Percentiles rank a stretch among this genome's conserved stretches.
Evolutionary conservation across 37 sponge, comb jelly and placozoan species (phyloP).

Genomic region (Sycon ciliatum): DNA sequence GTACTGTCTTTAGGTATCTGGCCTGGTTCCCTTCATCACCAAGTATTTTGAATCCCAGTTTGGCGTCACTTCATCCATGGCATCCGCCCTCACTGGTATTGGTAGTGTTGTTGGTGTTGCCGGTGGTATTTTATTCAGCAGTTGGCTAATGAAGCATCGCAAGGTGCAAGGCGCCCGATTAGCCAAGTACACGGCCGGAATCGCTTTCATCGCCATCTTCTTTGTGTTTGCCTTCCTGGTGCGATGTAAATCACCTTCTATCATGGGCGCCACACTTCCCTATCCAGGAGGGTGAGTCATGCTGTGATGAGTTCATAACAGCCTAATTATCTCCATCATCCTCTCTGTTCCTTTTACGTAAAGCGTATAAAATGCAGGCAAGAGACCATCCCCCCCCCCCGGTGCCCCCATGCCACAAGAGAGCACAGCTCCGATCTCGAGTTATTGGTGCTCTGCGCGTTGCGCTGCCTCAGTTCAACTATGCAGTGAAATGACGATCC

Average conservation of each 20-base stretch:
- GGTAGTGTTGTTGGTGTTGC: too few species aligned
- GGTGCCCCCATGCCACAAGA: too few species aligned
- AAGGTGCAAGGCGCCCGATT: constrained; percentile 27
- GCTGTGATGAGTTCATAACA: too few species aligned
- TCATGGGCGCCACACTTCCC: constrained; percentile 27
- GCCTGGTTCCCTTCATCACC: constrained; percentile 56
- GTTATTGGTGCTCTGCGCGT: too few species aligned
- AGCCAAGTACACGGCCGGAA: constrained; percentile 24
- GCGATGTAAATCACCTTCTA: constrained; percentile 23
- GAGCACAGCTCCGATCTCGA: too few species aligned
- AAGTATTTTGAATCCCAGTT: constrained; percentile 64
- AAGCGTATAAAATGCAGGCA: too few species aligned
- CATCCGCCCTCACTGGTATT: constrained; percentile 15
- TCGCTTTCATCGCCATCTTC: constrained; percentile 19
- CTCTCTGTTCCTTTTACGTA: too few species aligned
- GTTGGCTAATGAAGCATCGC: neutral
- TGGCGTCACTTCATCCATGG: constrained; percentile 27
- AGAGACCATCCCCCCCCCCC: too few species aligned
- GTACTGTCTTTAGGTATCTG: constrained; percentile 37
- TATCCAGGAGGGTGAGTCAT: neutral
- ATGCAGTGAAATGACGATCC: too few species aligned
- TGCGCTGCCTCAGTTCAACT: too few species aligned
- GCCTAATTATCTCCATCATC: too few species aligned
- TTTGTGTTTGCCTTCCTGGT: constrained; percentile 25
- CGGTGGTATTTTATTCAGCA: constrained; percentile 10